Conservation (phyloP, 2,113 vertebrate species). For the Stigmatopora argus region DNA sequence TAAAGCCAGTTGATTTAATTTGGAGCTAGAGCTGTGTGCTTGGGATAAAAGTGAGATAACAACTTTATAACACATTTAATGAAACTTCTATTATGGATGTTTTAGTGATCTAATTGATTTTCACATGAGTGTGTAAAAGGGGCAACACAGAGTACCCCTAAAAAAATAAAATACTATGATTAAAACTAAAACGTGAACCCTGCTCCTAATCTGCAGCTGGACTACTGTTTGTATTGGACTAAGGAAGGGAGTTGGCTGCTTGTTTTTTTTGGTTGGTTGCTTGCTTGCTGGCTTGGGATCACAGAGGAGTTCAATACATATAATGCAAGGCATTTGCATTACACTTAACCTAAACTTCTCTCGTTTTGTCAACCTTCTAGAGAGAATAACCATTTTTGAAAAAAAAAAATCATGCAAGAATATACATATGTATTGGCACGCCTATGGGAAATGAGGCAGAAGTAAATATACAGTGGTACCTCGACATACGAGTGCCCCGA, state of each 20-base stretch:
- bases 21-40: background rate
- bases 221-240: slow-evolving; percentile 40
- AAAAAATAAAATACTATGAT: background rate
- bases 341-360: background rate
- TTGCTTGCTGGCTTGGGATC: slow-evolving; percentile 51
- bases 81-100: background rate
- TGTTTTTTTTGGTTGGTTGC: slow-evolving; percentile 24
- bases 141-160: background rate
- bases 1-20: slow-evolving; percentile 1
- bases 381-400: background rate
- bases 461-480: background rate
- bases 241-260: slow-evolving; percentile 25
- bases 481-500: no score
- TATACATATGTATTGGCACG: background rate
- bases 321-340: slow-evolving; percentile 1
- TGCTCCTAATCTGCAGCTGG: slow-evolving; percentile 55
- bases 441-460: background rate
- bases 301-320: slow-evolving; percentile 18
- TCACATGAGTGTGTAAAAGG: background rate
- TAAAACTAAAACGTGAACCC: slow-evolving; percentile 24
- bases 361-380: background rate
- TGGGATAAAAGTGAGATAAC: background rate
- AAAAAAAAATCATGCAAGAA: background rate
- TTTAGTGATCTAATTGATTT: background rate
- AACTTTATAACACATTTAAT: background rate